These are phyloP conservation scores for Pristionchus maxplancki DNA, from an alignment of 2,888 invertebrate species.

Conservation along the genomic window DNA sequence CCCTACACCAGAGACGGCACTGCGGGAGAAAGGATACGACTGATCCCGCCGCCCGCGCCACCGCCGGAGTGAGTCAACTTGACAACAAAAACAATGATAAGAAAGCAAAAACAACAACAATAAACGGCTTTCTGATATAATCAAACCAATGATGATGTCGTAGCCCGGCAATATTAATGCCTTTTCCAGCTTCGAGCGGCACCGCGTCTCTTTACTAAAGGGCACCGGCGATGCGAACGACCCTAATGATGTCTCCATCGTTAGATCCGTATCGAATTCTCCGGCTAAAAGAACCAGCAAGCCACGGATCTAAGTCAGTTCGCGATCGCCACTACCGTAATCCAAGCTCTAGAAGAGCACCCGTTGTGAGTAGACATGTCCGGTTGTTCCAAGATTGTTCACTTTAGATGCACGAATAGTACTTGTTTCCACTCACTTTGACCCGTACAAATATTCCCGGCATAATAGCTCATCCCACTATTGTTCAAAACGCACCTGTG, in stretches of 20 bases:
- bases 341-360: constrained; percentile 24
- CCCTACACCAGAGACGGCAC: neutral
- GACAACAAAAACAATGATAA: too few species aligned
- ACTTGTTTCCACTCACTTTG: too few species aligned
- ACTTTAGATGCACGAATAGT: constrained; percentile 11
- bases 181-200: constrained; percentile 48
- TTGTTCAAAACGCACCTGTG: neutral
- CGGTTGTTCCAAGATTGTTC: neutral
- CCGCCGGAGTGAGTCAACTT: constrained; percentile 47
- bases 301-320: neutral
- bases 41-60: constrained; percentile 51
- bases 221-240: constrained; percentile 20
- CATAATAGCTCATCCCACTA: constrained; percentile 14
- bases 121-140: too few species aligned
- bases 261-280: neutral
- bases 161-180: too few species aligned
- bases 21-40: constrained; percentile 27
- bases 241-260: constrained; percentile 19
- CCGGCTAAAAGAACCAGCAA: neutral
- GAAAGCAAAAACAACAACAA: too few species aligned
- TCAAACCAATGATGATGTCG: too few species aligned
- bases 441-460: neutral
- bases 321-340: neutral
- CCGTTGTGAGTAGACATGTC: neutral
- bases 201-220: constrained; percentile 39